Percentiles rank a stretch among this genome's conserved stretches.
Conservation (phyloP, 2,797 vertebrate species). For the Acrossocheilus wenchowensis region DNA sequence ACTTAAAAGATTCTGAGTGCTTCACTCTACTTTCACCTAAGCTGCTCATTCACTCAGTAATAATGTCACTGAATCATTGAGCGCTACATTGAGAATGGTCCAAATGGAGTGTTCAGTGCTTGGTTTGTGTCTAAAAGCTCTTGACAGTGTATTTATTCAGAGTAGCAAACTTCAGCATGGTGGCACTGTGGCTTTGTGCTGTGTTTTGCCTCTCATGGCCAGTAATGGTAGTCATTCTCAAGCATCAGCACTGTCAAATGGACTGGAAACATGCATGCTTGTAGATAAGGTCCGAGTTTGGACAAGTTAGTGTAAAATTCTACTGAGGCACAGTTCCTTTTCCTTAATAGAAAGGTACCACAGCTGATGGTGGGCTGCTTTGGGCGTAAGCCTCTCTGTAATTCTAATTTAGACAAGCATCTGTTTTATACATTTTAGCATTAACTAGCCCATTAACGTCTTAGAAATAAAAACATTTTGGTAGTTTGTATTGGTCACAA, state of each 20-base stretch:
- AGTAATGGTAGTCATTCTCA: conserved; percentile 46
- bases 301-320: conserved; percentile 43
- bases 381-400: conserved; percentile 12
- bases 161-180: neutral
- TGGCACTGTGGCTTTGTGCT: conserved; percentile 34
- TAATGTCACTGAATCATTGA: neutral
- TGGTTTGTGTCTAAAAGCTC: neutral
- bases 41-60: neutral
- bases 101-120: neutral
- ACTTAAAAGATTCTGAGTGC: neutral
- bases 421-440: neutral
- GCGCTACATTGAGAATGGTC: conserved; percentile 11
- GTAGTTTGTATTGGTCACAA: neutral
- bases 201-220: conserved; percentile 13
- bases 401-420: conserved; percentile 23
- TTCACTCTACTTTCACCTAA: neutral
- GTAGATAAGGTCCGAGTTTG: conserved; percentile 59
- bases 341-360: conserved; percentile 29
- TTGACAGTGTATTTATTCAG: neutral
- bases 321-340: conserved; percentile 54
- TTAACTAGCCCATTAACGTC: neutral
- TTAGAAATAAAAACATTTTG: neutral
- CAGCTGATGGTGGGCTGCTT: neutral
- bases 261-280: conserved; percentile 58
- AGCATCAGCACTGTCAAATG: conserved; percentile 54